Conservation (phyloP, 1,140 invertebrate genomes). For the Melanaphis sacchari region DNA sequence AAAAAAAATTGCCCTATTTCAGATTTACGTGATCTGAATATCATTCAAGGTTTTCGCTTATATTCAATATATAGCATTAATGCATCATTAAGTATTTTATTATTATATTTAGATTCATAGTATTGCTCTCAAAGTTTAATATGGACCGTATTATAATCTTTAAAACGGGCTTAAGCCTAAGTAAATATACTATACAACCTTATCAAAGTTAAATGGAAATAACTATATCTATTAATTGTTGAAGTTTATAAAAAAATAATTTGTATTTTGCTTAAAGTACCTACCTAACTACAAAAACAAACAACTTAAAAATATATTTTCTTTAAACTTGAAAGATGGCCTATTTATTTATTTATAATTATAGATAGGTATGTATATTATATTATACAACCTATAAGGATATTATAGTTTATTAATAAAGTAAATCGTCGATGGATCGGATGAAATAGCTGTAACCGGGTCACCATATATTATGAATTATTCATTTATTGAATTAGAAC, state of each 20-base stretch:
- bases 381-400: no score
- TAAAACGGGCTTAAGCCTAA: background rate
- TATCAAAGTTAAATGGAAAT: background rate
- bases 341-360: background rate
- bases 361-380: background rate
- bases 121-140: background rate
- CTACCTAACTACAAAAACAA: background rate
- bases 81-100: constrained; percentile 26
- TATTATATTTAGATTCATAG: constrained; percentile 6
- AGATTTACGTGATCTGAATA: constrained; percentile 51
- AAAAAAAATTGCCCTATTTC: constrained; percentile 41
- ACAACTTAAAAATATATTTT: background rate
- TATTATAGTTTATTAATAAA: background rate
- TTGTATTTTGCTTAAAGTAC: background rate
- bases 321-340: background rate
- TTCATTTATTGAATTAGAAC: constrained; percentile 11
- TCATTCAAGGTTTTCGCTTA: background rate
- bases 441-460: background rate
- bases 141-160: background rate
- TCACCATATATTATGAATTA: constrained; percentile 15
- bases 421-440: background rate
- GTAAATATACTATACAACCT: constrained; percentile 4
- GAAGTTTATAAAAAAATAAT: background rate
- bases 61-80: constrained; percentile 15
- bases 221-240: background rate